Conservation (phyloP, 1,140 invertebrate species). For the Nixonia krombeini region DNA sequence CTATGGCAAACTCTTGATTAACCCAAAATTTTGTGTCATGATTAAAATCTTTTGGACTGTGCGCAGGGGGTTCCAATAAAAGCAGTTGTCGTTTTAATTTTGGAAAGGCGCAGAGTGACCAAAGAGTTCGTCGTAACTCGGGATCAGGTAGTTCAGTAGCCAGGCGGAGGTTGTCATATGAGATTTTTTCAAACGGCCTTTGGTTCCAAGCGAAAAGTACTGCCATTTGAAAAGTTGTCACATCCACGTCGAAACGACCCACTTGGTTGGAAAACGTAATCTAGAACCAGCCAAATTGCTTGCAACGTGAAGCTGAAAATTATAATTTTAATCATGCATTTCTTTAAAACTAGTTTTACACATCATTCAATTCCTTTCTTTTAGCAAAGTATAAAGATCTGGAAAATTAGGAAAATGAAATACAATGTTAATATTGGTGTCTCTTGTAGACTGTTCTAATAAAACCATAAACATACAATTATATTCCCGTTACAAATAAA, state of each 20-base stretch:
- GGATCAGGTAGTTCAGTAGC: slow-evolving; percentile 97
- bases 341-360: no score
- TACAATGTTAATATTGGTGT: no score
- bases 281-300: slow-evolving; percentile 66
- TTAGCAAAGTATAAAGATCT: no score
- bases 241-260: slow-evolving; percentile 97
- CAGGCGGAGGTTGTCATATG: slow-evolving; percentile 94
- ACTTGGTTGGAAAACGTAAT: slow-evolving; percentile 95
- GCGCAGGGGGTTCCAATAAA: slow-evolving; percentile 82
- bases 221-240: slow-evolving; percentile 99
- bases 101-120: slow-evolving; percentile 97
- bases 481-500: no score
- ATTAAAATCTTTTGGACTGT: slow-evolving; percentile 93
- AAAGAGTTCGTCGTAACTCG: slow-evolving; percentile 95
- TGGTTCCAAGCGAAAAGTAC: slow-evolving; percentile 99
- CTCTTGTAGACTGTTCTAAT: no score
- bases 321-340: not conserved
- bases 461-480: no score
- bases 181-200: slow-evolving; percentile 89
- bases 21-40: slow-evolving; percentile 96
- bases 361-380: no score
- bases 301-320: not conserved
- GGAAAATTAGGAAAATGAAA: no score
- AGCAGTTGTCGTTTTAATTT: slow-evolving; percentile 95
- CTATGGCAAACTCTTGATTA: slow-evolving; percentile 94